These are phyloP conservation scores for Nerophis lumbriciformis DNA, from an alignment of 2,113 vertebrate genomes.

Conservation along the genomic window DNA sequence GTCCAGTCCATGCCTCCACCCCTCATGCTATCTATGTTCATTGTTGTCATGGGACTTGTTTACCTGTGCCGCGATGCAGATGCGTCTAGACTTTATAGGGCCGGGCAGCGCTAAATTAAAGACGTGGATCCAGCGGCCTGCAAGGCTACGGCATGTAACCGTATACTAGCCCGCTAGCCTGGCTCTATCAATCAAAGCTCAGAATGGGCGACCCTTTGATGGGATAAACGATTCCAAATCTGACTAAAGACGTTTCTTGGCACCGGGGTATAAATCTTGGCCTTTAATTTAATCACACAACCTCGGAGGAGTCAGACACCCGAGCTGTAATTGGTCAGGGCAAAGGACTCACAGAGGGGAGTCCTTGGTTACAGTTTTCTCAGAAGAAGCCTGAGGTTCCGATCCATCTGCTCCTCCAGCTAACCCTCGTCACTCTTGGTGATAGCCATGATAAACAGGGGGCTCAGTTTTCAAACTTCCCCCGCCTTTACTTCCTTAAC, in stretches of 20 bases:
- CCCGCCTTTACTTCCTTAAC: constrained; percentile 18
- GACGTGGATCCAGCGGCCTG: constrained; percentile 27
- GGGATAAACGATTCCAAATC: constrained; percentile 66
- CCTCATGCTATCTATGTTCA: constrained; percentile 12
- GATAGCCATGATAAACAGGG: constrained; percentile 35
- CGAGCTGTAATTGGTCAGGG: constrained; percentile 37
- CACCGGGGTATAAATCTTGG: constrained; percentile 54
- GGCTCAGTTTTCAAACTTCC: constrained; percentile 34
- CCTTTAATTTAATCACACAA: constrained; percentile 54
- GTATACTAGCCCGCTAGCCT: constrained; percentile 34
- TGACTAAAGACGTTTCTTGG: constrained; percentile 55
- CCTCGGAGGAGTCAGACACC: constrained; percentile 33
- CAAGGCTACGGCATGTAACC: constrained; percentile 45
- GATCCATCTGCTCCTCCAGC: constrained; percentile 25
- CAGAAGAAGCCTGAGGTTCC: constrained; percentile 23
- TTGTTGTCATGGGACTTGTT: constrained; percentile 43
- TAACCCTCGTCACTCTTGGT: constrained; percentile 12
- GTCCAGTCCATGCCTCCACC: constrained; percentile 16
- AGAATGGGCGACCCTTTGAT: constrained; percentile 46
- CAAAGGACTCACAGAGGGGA: constrained; percentile 37
- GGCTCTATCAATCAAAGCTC: constrained; percentile 54
- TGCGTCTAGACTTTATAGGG: constrained; percentile 34
- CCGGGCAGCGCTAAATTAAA: constrained; percentile 42
- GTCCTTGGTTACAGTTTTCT: constrained; percentile 40
- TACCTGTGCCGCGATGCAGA: constrained; percentile 34